Evolutionary conservation across 2,797 vertebrate genomes (phyloP).

Genomic region (Danio choprae): DNA sequence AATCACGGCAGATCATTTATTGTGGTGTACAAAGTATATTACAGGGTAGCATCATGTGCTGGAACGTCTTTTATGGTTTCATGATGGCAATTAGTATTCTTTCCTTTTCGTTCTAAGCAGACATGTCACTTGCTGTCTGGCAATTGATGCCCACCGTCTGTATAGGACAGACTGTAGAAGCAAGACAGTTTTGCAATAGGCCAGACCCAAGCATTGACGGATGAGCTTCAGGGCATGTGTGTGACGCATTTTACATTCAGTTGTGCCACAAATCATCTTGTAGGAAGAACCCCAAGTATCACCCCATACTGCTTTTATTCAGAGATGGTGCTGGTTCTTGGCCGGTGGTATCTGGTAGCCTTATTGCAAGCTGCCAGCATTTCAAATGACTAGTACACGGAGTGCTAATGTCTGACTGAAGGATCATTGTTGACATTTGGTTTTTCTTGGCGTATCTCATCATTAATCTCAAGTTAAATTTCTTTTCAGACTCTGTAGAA

Average conservation of each 20-base stretch:
- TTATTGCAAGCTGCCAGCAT: neutral
- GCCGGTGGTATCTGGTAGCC: neutral
- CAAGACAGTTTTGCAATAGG: slow-evolving; percentile 10
- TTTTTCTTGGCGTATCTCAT: neutral
- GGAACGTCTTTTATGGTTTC: neutral
- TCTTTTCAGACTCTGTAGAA: neutral
- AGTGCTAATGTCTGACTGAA: neutral
- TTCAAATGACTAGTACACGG: neutral
- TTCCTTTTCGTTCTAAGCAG: neutral
- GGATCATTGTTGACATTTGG: neutral
- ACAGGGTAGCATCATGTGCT: neutral
- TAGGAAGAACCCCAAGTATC: slow-evolving; percentile 3
- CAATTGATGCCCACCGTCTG: slow-evolving; percentile 19
- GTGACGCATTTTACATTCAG: neutral
- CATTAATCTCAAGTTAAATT: neutral
- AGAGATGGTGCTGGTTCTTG: neutral
- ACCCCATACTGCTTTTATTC: neutral
- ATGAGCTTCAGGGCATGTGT: slow-evolving; percentile 11
- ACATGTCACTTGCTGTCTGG: neutral
- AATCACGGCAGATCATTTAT: neutral
- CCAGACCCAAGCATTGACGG: neutral
- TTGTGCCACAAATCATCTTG: neutral
- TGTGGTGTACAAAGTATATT: slow-evolving; percentile 3
- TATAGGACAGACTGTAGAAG: slow-evolving; percentile 27
- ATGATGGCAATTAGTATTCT: slow-evolving; percentile 9